Conservation (phyloP, 2,797 vertebrate genomes). For the Cephalopachus bancanus region DNA sequence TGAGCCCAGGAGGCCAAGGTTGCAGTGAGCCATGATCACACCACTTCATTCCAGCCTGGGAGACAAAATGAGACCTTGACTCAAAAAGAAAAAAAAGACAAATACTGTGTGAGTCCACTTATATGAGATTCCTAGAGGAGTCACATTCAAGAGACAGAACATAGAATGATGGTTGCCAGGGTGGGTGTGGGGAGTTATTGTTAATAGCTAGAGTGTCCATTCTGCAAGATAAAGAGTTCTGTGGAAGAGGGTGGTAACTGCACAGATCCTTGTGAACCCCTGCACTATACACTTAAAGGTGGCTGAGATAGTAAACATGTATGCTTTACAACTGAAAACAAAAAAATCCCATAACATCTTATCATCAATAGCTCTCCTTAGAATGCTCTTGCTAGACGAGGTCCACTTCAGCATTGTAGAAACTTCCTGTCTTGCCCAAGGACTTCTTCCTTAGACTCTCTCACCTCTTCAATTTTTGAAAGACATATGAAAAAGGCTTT, state of each 20-base stretch:
- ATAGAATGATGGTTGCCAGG: background rate
- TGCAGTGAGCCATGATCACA: too few species aligned
- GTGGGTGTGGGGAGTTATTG: background rate
- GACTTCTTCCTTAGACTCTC: background rate
- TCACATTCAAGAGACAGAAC: background rate
- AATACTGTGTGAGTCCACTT: background rate
- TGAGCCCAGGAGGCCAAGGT: too few species aligned
- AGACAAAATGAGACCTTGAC: too few species aligned
- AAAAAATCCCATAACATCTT: background rate
- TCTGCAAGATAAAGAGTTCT: background rate
- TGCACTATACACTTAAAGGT: background rate
- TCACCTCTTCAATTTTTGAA: background rate
- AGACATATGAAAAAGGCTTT: background rate
- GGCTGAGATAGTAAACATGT: background rate
- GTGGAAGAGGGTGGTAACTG: too few species aligned
- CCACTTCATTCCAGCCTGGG: too few species aligned
- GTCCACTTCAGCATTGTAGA: background rate
- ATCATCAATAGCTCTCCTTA: background rate
- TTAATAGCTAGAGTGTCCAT: background rate
- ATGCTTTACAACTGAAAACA: background rate
- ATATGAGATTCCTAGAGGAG: fast-evolving
- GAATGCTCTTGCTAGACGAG: background rate
- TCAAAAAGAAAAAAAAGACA: background rate
- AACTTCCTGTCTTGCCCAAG: background rate
- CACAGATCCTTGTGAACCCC: too few species aligned